Base-by-base conservation (phyloP, 1,140 invertebrate species). In the Ceratina calcarata region DNA sequence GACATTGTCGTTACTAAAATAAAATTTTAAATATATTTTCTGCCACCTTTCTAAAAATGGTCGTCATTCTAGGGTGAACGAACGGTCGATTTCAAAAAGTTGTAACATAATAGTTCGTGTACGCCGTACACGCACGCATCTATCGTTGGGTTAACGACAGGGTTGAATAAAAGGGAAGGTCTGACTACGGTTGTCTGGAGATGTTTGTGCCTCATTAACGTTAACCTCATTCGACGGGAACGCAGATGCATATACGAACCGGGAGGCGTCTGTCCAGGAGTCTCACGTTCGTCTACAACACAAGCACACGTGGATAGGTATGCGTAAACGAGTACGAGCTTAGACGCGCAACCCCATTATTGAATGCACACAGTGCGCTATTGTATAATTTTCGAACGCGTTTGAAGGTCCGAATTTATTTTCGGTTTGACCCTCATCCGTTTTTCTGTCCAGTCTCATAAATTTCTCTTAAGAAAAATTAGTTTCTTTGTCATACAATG, bases 151-250 rank as follows among this genome's bases (percentile, higher is more conserved):
- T 45, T 37, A 27, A 6, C 58, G 53, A 57, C 67, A 57, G 83
- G 79, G 53, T 65, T 85, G 68, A 81, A 85, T 85, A 78, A 78
- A 82, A 71, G 84, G 82, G 83, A 81, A 78, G 83, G 55, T 61
- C 69, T 78, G 68, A 68, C 74, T 55, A 70, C 70, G n/a, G 82
- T 32, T 77, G 79, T 86, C 84, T 86, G 84, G 84, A 87, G 67
- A 87, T 84, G 74, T 69, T 84, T 78, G 84, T 74, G 85, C 85
- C 84, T 87, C 85, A 87, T 87, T 87, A 87, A 86, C 85, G 81
- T 82, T 86, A 87, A 86, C 85, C 84, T 86, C 85, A 69, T 87
- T 87, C 85, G 79, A 87, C 69, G 69, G 74, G 82, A 83, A 84
- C 79, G 84, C 84, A 86, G 85, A 86, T 86, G 84, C 81, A 75